Evolutionary conservation across 2,113 vertebrate genomes (phyloP), one percentile per base, ranked within the genome.

Genomic region (Rhea pennata): DNA sequence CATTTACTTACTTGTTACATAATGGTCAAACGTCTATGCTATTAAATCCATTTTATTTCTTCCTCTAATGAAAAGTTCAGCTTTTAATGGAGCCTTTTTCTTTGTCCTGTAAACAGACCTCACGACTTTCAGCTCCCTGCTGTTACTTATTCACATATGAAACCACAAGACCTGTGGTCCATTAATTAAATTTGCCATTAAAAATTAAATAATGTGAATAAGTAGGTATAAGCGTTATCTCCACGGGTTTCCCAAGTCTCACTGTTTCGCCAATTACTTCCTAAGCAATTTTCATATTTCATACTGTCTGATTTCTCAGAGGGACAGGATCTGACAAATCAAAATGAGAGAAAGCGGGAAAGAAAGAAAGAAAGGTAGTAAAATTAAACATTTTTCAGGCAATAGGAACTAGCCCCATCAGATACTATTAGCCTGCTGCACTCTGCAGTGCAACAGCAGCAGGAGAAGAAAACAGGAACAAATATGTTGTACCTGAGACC

Each of bases 171-270:
- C 97, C 97, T 94, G 85, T 75, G 97, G 95, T 98, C 97, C 97
- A 97, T 98, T 98, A 98, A 98, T 99, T 99, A 98, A 99, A 99
- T 98, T 98, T 98, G 96, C 97, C 98, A 98, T 98, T 98, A 98
- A 97, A 98, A 98, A 98, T 98, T 98, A 99, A 99, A 98, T 98
- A 98, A 98, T 86, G 89, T 97, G 98, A 98, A 97, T 97, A 98
- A 98, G 98, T 97, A 98, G 96, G 97, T 97, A 98, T 97, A 96
- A 98, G 97, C 93, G 80, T 97, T 98, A 98, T 98, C 98, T 98
- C 98, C 95, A 86, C 79, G 98, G 98, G 98, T 95, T 98, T 98
- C 96, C 74, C 95, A 98, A 98, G 97, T 98, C 98, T 95, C 96
- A 96, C 97, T 85, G 12, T 98, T 98, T 98, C 97, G 98, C 97